Conservation (phyloP, 1,140 invertebrate species). For the Sinella curviseta region DNA sequence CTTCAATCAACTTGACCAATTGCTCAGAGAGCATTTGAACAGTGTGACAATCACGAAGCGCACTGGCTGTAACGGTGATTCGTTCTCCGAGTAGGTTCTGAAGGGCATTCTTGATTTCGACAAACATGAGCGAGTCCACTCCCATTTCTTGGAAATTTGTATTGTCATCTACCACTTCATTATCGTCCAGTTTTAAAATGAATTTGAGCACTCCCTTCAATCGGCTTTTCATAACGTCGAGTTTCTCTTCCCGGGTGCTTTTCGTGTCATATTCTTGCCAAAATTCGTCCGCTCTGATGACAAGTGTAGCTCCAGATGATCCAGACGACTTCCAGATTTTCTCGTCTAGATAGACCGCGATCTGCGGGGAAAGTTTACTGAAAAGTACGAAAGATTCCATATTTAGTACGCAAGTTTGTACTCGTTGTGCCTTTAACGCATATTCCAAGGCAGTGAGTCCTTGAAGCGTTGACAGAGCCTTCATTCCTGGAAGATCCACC, state of each 20-base stretch:
- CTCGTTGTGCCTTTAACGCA: neutral
- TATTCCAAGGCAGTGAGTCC: neutral
- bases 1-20: neutral
- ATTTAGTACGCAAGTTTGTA: neutral
- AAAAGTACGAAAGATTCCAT: neutral
- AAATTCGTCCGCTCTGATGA: neutral
- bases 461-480: neutral
- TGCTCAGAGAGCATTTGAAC: neutral
- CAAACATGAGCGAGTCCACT: neutral
- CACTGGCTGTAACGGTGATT: neutral
- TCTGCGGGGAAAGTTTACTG: neutral
- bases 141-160: slow-evolving; percentile 16
- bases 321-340: neutral
- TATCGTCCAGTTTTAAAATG: neutral
- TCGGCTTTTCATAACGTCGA: neutral
- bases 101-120: neutral
- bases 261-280: slow-evolving; percentile 8
- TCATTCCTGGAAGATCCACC: neutral
- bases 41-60: neutral
- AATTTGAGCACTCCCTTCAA: neutral
- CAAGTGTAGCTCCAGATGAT: neutral
- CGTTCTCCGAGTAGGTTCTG: neutral
- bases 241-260: neutral
- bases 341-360: neutral
- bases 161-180: neutral